Base-by-base conservation (phyloP, 2,888 invertebrate species). In the Galerucella nymphaeae region DNA sequence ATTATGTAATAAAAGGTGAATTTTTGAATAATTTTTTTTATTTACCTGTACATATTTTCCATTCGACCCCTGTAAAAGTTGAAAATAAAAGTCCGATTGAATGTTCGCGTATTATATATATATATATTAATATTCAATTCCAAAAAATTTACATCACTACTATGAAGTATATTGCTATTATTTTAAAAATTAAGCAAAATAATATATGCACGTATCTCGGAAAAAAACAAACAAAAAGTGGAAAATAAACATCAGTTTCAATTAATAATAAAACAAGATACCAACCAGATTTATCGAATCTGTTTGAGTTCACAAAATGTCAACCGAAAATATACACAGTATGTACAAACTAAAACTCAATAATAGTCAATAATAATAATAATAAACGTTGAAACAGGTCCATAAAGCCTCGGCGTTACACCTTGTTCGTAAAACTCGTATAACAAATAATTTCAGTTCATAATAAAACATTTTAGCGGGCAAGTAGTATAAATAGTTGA, bases 61-160 rank as follows among this genome's bases (percentile, higher is more conserved):
- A 23, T 30, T 5, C 23, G 2, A 30, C 23, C 4, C 23, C 23
- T 23, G 42, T 8, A 20, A 42, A 67, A 48, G 59, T 48, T 57
- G 62, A 23, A 66, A 62, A 61, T 53, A 66, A 59, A 70, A 72
- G 41, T 58, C 53, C 58, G 50, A 58, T 73, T 71, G 50, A 74
- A 74, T 74, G 74, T 74, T 74, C 74, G 71, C 70, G 74, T 71
- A 74, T 74, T 71, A 74, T 74, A 73, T 73, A 73, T 73, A 74
- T 74, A 73, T 73, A 73, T 73, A 74, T 74, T 74, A 74, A 74
- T 74, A 74, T 71, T 74, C 74, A 74, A 74, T 74, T 74, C 74
- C 70, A 74, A 67, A 73, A 62, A 74, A 71, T 74, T 71, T 74
- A 74, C 74, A 74, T 74, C 71, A 71, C 74, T 74, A 74, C 74